Evolutionary conservation across 2,888 invertebrate species (phyloP).

Genomic region (Apodemia duryi): DNA sequence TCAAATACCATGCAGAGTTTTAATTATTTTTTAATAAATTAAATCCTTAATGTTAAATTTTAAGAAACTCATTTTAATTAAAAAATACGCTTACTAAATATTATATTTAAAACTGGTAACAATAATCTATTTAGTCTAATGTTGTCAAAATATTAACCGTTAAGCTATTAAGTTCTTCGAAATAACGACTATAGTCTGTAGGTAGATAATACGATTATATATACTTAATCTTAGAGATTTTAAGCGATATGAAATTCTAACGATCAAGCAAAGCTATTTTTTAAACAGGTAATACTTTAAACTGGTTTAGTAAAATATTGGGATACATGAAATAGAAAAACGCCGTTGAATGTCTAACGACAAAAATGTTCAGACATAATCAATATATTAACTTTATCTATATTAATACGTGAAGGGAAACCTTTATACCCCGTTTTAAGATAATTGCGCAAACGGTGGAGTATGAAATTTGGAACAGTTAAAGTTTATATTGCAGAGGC

Average conservation of each 20-base stretch:
- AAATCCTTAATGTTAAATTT: background rate
- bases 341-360: too few species aligned
- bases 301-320: background rate
- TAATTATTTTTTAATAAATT: background rate
- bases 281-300: conserved; percentile 1
- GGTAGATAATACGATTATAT: conserved; percentile 7
- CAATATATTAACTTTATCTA: too few species aligned
- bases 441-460: too few species aligned
- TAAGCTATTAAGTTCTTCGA: background rate
- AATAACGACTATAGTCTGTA: background rate
- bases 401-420: too few species aligned
- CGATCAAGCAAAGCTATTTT: background rate
- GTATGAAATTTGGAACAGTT: too few species aligned
- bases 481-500: too few species aligned
- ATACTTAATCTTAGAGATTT: conserved; percentile 6
- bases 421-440: too few species aligned
- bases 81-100: background rate
- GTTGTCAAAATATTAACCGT: background rate
- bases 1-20: too few species aligned
- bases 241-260: conserved; percentile 11
- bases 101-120: background rate
- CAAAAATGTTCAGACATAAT: too few species aligned
- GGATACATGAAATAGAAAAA: background rate
- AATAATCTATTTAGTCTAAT: background rate
- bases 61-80: background rate